A percentile compares a stretch with the other conserved stretches of the same genome.
phyloP scores from a whole-genome alignment of 2,113 vertebrate genomes.

The Oncorhynchus gorbuscha region DNA sequence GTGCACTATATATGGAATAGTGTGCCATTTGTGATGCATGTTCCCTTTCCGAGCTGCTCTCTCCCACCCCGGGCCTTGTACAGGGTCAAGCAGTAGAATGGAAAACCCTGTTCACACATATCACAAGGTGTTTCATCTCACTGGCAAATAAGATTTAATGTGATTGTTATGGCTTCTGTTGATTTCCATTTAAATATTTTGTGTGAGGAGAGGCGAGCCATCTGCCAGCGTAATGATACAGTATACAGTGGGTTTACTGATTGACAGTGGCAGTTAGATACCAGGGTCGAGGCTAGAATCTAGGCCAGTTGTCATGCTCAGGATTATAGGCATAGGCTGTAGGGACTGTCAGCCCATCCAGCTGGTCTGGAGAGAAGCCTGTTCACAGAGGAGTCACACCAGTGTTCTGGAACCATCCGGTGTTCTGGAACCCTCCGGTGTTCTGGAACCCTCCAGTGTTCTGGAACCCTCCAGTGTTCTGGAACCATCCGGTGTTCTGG shows the following conservation, averaged over 20 bases:
- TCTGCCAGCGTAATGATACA: background rate
- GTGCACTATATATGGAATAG: no score
- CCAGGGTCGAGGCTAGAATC: background rate
- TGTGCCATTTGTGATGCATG: no score
- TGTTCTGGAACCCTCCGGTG: background rate
- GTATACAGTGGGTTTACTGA: background rate
- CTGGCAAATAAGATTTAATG: slow-evolving; percentile 23
- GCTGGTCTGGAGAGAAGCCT: background rate
- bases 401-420: slow-evolving; percentile 14
- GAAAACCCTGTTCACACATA: slow-evolving; percentile 9
- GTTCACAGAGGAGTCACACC: background rate
- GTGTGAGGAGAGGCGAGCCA: background rate
- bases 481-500: background rate
- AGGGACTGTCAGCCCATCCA: slow-evolving; percentile 10
- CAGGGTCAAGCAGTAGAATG: slow-evolving; percentile 13
- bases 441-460: no score
- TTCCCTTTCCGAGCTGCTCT: background rate
- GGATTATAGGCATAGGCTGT: slow-evolving; percentile 8
- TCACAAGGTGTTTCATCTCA: slow-evolving; percentile 12
- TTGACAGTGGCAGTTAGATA: background rate
- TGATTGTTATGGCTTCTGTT: slow-evolving; percentile 33
- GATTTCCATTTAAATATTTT: slow-evolving; percentile 13
- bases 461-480: no score
- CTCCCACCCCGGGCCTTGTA: background rate
- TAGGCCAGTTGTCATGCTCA: slow-evolving; percentile 13